Evolutionary conservation across 2,888 invertebrate genomes (phyloP).

Genomic region (Syritta pipiens): DNA sequence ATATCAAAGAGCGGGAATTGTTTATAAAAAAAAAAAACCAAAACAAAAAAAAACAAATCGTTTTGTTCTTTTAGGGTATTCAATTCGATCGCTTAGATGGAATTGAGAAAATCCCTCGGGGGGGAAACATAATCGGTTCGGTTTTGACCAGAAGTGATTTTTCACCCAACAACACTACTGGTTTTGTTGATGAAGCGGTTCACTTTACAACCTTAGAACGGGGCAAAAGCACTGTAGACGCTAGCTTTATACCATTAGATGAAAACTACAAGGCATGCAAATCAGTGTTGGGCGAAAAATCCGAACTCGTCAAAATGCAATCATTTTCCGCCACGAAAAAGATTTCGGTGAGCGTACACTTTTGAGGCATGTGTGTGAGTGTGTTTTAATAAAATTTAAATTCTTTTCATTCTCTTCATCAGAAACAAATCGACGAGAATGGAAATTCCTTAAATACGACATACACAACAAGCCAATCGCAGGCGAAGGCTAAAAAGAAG

Average conservation of each 20-base stretch:
- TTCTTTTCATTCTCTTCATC: conserved; percentile 79
- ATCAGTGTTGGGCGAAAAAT: conserved; percentile 73
- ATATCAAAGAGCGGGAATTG: conserved; percentile 55
- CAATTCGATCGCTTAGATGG: conserved; percentile 72
- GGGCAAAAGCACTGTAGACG: conserved; percentile 72
- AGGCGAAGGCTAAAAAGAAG: conserved; percentile 83
- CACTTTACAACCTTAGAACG: conserved; percentile 74
- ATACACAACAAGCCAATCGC: conserved; percentile 80
- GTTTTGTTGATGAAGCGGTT: conserved; percentile 74
- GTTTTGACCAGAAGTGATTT: conserved; percentile 71
- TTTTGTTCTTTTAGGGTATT: conserved; percentile 70
- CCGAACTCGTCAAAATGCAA: conserved; percentile 70
- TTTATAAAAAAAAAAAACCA: conserved; percentile 30
- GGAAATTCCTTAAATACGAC: conserved; percentile 84
- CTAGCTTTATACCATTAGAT: conserved; percentile 74
- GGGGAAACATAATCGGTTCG: conserved; percentile 70
- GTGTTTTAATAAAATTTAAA: conserved; percentile 43
- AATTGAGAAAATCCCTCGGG: conserved; percentile 72
- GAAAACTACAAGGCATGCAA: conserved; percentile 75
- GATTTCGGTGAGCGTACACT: conserved; percentile 71
- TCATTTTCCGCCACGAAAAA: conserved; percentile 71
- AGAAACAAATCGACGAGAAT: conserved; percentile 86
- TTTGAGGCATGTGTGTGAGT: conserved; percentile 45
- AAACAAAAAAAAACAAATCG: conserved; percentile 39
- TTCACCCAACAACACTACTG: conserved; percentile 72